Conservation (phyloP, 2,888 invertebrate species). For the Drepana falcataria region DNA sequence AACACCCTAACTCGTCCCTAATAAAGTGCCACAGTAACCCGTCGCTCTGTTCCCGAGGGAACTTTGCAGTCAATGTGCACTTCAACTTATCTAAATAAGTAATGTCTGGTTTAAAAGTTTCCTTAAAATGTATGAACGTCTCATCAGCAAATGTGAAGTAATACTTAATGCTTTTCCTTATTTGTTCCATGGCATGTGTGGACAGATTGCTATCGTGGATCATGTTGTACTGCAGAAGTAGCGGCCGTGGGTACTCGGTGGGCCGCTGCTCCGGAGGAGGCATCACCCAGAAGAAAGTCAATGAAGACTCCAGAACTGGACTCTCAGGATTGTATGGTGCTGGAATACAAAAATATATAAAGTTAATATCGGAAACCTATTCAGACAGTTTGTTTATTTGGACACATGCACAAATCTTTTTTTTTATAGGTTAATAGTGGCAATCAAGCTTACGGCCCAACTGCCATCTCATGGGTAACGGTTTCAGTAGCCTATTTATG, state of each 20-base stretch:
- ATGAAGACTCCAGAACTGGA: conserved; percentile 87
- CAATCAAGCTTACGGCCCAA: too few relatives aligned
- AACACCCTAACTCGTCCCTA: conserved; percentile 84
- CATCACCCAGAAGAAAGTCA: conserved; percentile 95
- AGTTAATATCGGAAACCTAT: too few relatives aligned
- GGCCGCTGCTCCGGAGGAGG: conserved; percentile 96
- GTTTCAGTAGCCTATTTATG: too few relatives aligned
- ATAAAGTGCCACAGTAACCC: conserved; percentile 89
- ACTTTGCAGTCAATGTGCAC: conserved; percentile 87
- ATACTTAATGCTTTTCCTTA: conserved; percentile 91
- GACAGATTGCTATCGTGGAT: conserved; percentile 89
- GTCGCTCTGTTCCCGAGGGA: conserved; percentile 88
- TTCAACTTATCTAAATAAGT: conserved; percentile 92
- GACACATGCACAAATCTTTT: too few relatives aligned
- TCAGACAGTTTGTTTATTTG: too few relatives aligned
- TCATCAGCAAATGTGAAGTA: conserved; percentile 81
- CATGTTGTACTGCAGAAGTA: conserved; percentile 92
- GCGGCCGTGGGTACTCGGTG: conserved; percentile 94
- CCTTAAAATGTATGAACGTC: conserved; percentile 64
- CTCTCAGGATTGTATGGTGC: conserved; percentile 91
- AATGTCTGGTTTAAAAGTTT: conserved; percentile 83
- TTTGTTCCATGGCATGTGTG: conserved; percentile 89
- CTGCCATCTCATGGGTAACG: too few relatives aligned
- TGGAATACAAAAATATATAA: conserved; percentile 37
- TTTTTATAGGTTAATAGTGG: too few relatives aligned